A percentile compares a stretch with the other conserved stretches of the same genome.
Conservation (phyloP, 2,113 vertebrate genomes). For the Trogon surrucura region DNA sequence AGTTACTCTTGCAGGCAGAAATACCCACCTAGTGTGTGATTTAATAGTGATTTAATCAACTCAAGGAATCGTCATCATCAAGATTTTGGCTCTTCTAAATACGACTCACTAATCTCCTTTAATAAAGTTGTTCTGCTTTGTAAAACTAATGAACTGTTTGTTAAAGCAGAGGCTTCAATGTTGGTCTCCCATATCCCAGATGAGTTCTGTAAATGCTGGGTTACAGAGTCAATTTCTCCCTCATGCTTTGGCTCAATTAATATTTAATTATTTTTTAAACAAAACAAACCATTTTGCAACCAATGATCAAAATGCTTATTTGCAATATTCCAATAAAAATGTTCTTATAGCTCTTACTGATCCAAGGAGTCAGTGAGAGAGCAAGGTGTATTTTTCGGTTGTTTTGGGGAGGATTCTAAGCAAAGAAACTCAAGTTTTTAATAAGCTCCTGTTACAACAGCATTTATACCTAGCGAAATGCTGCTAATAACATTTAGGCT, state of each 20-base stretch:
- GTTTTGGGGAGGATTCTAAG: background rate
- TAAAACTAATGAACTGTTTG: slow-evolving; percentile 34
- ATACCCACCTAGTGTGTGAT: background rate
- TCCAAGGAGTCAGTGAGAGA: background rate
- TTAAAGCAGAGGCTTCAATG: background rate
- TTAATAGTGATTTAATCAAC: background rate
- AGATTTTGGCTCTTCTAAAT: background rate
- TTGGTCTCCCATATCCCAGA: background rate
- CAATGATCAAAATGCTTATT: background rate
- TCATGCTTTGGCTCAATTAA: background rate
- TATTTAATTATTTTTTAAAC: slow-evolving; percentile 41
- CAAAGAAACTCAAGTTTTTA: background rate
- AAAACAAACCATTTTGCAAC: background rate
- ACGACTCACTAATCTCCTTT: background rate
- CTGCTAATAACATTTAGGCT: slow-evolving; percentile 3
- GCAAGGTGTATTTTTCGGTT: background rate
- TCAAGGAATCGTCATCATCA: background rate
- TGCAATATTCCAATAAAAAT: background rate
- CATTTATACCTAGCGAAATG: slow-evolving; percentile 6
- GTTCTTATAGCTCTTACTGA: background rate
- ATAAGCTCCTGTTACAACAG: background rate
- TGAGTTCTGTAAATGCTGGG: slow-evolving; percentile 5
- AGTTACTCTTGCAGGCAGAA: background rate
- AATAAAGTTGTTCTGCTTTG: slow-evolving; percentile 1
- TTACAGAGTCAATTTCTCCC: slow-evolving; percentile 23